Conservation (phyloP, 64 coral and sea anemone genomes). For the Platygyra sinensis region DNA sequence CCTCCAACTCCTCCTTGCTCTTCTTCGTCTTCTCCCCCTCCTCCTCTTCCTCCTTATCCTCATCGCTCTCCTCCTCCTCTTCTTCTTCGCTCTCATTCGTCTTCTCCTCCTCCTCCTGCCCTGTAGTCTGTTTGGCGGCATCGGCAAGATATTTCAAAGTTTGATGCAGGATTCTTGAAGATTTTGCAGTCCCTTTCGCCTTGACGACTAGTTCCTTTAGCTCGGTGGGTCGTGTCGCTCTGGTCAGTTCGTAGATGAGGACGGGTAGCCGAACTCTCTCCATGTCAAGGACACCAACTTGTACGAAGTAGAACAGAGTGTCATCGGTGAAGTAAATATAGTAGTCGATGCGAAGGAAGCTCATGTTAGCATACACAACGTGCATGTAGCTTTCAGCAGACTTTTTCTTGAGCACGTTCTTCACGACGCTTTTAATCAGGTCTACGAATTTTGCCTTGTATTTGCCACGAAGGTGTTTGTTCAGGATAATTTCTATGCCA, state of each 20-base stretch:
- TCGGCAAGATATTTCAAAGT: no score
- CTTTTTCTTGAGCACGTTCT: not conserved
- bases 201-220: not conserved
- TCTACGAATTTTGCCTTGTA: not conserved
- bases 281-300: conserved; percentile 32
- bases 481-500: not conserved
- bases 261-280: not conserved
- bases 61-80: no score
- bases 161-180: not conserved
- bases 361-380: conserved; percentile 4
- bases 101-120: no score
- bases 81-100: no score
- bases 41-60: no score
- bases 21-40: no score
- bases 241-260: conserved; percentile 10
- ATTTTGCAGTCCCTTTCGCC: not conserved
- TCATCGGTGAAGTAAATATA: not conserved
- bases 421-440: not conserved
- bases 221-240: not conserved
- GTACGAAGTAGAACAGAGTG: conserved; percentile 10
- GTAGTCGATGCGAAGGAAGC: conserved; percentile 16
- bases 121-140: no score
- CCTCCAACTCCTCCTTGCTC: no score
- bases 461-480: not conserved
- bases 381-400: not conserved